phyloP scores from a whole-genome alignment of 2,797 vertebrate genomes.

The Phoxinus dragarum region DNA sequence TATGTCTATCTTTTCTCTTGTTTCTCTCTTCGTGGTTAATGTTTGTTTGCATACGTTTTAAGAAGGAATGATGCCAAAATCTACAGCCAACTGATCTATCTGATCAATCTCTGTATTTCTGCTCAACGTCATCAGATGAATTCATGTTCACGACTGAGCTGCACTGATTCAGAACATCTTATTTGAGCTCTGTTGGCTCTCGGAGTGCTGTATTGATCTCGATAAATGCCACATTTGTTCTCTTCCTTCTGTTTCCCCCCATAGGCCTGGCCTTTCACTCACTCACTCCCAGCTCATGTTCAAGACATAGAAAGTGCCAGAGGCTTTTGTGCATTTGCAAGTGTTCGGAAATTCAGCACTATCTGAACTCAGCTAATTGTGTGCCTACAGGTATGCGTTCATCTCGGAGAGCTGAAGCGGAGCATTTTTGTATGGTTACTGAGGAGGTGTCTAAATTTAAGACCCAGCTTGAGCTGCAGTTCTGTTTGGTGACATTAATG shows the following conservation, averaged over 20 bases:
- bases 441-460: not conserved
- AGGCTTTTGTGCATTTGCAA: slow-evolving; percentile 47
- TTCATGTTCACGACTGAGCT: slow-evolving; percentile 35
- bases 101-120: slow-evolving; percentile 9
- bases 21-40: not conserved
- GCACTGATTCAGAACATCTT: slow-evolving; percentile 54
- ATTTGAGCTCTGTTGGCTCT: slow-evolving; percentile 53
- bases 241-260: slow-evolving; percentile 53
- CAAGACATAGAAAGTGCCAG: slow-evolving; percentile 47
- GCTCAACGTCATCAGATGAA: slow-evolving; percentile 44
- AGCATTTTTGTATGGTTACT: not conserved
- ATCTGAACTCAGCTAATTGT: slow-evolving; percentile 55
- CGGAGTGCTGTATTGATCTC: slow-evolving; percentile 60
- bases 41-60: not conserved
- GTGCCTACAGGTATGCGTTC: slow-evolving; percentile 44
- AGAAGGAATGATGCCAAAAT: not conserved
- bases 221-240: slow-evolving; percentile 66
- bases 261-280: slow-evolving; percentile 59
- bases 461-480: not conserved
- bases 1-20: not conserved
- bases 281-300: slow-evolving; percentile 36
- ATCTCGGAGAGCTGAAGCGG: slow-evolving; percentile 22
- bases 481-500: not conserved
- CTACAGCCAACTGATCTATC: not conserved
- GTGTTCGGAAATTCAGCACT: slow-evolving; percentile 39